phyloP scores from a whole-genome alignment of 2,113 vertebrate genomes.

The Pseudopipra pipra region DNA sequence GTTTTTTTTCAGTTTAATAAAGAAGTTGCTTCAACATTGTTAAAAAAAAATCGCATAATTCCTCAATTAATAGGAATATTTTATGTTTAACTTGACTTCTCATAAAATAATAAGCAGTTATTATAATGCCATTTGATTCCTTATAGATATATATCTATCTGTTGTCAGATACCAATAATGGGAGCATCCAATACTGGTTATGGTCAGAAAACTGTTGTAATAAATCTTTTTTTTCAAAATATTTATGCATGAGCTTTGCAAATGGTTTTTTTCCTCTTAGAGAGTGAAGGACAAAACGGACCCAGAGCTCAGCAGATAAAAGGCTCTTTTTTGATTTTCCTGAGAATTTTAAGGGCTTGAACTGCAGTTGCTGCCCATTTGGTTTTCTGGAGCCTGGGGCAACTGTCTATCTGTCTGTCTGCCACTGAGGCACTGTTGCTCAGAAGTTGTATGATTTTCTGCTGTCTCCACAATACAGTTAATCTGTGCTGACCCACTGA shows the following conservation, averaged over 20 bases:
- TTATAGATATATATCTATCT: not conserved
- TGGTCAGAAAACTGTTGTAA: not conserved
- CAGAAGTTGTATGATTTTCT: not conserved
- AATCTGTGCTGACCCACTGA: not conserved
- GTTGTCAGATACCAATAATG: not conserved
- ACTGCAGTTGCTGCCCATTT: not conserved
- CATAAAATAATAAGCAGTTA: not conserved
- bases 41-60: not conserved
- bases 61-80: not conserved
- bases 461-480: not conserved
- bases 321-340: not conserved
- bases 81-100: not conserved
- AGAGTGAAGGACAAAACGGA: not conserved
- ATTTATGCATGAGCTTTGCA: not conserved
- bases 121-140: not conserved
- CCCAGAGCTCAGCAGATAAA: not conserved
- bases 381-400: not conserved
- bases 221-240: not conserved
- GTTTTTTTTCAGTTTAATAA: not conserved
- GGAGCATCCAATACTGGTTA: not conserved
- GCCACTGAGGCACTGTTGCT: rapidly evolving
- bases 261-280: not conserved
- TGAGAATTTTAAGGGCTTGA: not conserved
- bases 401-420: not conserved
- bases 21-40: not conserved